Percentiles rank a stretch among this genome's conserved stretches.
Evolutionary conservation across 2,888 invertebrate species (phyloP).

Genomic region (Anticlea derivata): DNA sequence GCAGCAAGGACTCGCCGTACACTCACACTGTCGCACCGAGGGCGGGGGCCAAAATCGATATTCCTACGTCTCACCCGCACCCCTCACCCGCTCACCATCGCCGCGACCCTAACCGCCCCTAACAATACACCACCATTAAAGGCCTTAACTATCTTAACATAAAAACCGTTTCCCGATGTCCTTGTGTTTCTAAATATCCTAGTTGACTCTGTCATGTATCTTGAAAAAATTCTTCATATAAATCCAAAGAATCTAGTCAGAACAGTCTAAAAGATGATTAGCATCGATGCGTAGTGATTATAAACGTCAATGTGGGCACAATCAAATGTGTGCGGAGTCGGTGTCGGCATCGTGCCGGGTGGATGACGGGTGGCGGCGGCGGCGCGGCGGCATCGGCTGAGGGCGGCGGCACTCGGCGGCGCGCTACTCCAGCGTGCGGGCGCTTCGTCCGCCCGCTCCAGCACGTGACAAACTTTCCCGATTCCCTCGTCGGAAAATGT

Average conservation of each 20-base stretch:
- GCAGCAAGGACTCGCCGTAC: conserved; percentile 65
- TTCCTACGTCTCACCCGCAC: conserved; percentile 74
- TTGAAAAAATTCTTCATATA: conserved; percentile 41
- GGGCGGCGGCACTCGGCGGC: conserved; percentile 77
- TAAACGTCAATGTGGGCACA: conserved; percentile 52
- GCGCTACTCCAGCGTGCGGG: conserved; percentile 80
- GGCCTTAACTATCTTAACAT: conserved; percentile 69
- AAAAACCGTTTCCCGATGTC: conserved; percentile 53
- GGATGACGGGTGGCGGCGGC: conserved; percentile 41
- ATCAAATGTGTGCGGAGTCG: conserved; percentile 40
- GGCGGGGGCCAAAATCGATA: conserved; percentile 82
- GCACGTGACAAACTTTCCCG: conserved; percentile 81
- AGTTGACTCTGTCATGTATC: conserved; percentile 52
- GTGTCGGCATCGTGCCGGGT: conserved; percentile 33
- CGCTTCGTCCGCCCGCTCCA: conserved; percentile 75
- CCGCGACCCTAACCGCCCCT: conserved; percentile 78
- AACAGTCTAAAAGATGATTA: conserved; percentile 25
- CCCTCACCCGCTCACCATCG: conserved; percentile 64
- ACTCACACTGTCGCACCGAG: conserved; percentile 80
- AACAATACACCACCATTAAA: conserved; percentile 72
- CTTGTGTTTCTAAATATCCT: conserved; percentile 14
- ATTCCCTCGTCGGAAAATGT: conserved; percentile 81
- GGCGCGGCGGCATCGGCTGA: conserved; percentile 61
- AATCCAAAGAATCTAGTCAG: conserved; percentile 23
- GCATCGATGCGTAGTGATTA: conserved; percentile 56